Evolutionary conservation across 2,113 vertebrate species (phyloP), one percentile per base, ranked within the genome.

Genomic region (Mystacornis crossleyi): DNA sequence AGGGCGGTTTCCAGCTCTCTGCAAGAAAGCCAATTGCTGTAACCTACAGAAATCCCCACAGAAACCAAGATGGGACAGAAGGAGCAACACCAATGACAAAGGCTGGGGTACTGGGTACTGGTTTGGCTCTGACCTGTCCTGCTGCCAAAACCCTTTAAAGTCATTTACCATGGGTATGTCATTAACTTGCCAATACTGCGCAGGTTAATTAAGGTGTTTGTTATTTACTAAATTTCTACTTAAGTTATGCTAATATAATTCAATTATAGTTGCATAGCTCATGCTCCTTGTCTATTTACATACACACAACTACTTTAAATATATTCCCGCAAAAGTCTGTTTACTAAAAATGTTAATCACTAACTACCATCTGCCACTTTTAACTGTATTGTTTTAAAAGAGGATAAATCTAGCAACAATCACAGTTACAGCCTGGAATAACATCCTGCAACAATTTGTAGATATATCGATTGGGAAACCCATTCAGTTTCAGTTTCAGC

Each of bases 171-270:
- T 21, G 23, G 21, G 28, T 86, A 86, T 62, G 82, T 85, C 83
- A 93, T 96, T 92, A 95, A 89, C 70, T 73, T 92, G 45, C 28
- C 57, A 87, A 75, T 78, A 66, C 78, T 18, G 18, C 51, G 34
- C 51, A 77, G 83, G 81, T 87, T 92, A 96, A 97, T 95, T 81
- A 91, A 94, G 45, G 42, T 90, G 90, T 87, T 89, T 55, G 83
- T 55, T 89, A 82, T 96, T 97, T 91, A 93, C 86, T 84, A 61
- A 95, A 92, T 58, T 89, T 81, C 40, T 86, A 28, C 83, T 94
- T 89, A 57, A 96, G 60, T 95, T 95, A 96, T 93, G 92, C 69
- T 93, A 95, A 97, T 95, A 43, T 66, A 96, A 93, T 89, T 89
- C 82, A 96, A 95, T 93, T 93, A 87, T 7, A 87, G 92, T 87